Conservation (phyloP, 2,113 vertebrate genomes). For the Pseudorhombus dupliciocellatus region DNA sequence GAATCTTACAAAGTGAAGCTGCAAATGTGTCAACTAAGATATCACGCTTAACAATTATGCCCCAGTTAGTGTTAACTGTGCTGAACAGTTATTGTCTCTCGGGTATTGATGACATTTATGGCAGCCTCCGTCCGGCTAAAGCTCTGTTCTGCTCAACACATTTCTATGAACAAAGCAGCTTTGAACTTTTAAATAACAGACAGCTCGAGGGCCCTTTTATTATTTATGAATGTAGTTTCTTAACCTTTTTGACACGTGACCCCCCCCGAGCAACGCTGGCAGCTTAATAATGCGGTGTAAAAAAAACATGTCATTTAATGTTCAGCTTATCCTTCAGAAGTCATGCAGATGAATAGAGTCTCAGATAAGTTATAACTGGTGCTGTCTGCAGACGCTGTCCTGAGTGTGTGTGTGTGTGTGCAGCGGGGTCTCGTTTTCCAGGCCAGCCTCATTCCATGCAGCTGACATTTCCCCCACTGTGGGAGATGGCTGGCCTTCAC, state of each 20-base stretch:
- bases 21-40: constrained; percentile 28
- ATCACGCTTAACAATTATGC: constrained; percentile 2
- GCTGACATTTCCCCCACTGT: constrained; percentile 52
- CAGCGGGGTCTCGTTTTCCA: constrained; percentile 19
- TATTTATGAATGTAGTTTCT: not conserved
- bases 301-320: constrained; percentile 17
- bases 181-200: constrained; percentile 1
- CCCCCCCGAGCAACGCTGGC: not conserved
- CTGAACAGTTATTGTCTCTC: constrained; percentile 32
- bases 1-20: constrained; percentile 8
- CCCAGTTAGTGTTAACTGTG: constrained; percentile 26
- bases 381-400: constrained; percentile 20
- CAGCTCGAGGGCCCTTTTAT: not conserved
- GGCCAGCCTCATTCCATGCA: constrained; percentile 43
- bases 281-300: not conserved
- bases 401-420: too few relatives aligned
- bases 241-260: not conserved
- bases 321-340: not conserved
- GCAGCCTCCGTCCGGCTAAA: constrained; percentile 21
- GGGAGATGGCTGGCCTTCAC: constrained; percentile 64
- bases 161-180: not conserved
- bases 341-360: constrained; percentile 18
- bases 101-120: constrained; percentile 44
- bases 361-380: constrained; percentile 4
- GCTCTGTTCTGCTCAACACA: constrained; percentile 9